Evolutionary conservation across 1,140 invertebrate genomes (phyloP).

Genomic region (Sitodiplosis mosellana): DNA sequence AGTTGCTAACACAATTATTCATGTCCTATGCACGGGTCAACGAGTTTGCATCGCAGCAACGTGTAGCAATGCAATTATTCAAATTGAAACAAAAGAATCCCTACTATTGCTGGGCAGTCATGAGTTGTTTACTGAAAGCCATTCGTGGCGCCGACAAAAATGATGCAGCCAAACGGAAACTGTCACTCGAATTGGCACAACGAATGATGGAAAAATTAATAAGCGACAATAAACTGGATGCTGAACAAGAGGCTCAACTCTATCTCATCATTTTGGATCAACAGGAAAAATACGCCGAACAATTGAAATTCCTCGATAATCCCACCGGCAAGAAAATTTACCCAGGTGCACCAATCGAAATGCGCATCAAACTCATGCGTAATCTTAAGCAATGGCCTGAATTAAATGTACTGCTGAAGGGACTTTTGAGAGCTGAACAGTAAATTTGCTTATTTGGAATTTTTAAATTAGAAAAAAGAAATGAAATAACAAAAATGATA

Average conservation of each 20-base stretch:
- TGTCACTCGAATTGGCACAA: conserved; percentile 70
- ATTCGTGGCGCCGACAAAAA: conserved; percentile 26
- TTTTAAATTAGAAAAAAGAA: too few species aligned
- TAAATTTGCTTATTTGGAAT: conserved; percentile 27
- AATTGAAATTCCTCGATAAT: conserved; percentile 59
- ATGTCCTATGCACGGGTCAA: conserved; percentile 85
- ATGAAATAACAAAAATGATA: too few species aligned
- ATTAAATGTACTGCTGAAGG: conserved; percentile 47
- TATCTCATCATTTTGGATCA: conserved; percentile 82
- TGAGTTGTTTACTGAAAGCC: conserved; percentile 40
- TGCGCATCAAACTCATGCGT: conserved; percentile 52
- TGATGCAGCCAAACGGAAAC: conserved; percentile 32
- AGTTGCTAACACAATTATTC: conserved; percentile 81
- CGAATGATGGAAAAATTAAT: conserved; percentile 75
- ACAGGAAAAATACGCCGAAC: conserved; percentile 64
- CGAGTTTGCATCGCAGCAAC: conserved; percentile 82
- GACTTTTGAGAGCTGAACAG: conserved; percentile 46
- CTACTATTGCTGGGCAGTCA: conserved; percentile 95
- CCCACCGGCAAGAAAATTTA: conserved; percentile 44
- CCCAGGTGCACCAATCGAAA: conserved; percentile 38
- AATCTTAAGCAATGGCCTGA: conserved; percentile 53
- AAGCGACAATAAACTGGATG: conserved; percentile 73
- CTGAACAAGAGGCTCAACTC: conserved; percentile 80
- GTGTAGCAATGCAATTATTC: conserved; percentile 72
- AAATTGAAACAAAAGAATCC: conserved; percentile 85